Evolutionary conservation across 2,113 vertebrate genomes (phyloP), one percentile per base, ranked within the genome.

Genomic region (Dipodomys spectabilis): DNA sequence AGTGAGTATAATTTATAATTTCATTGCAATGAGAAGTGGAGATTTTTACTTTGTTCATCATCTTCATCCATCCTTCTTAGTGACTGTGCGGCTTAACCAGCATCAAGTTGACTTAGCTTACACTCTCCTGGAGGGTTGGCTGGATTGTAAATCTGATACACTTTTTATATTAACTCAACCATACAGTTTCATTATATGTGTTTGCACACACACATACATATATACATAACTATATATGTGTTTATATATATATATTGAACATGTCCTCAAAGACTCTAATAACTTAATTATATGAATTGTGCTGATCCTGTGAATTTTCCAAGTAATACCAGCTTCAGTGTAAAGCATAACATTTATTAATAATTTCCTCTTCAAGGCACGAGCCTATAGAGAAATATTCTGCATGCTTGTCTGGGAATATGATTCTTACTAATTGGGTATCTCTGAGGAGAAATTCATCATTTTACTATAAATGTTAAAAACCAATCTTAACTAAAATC

Each of bases 1-100:
- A 94, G 99, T 99, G 97, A 99, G 99, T 98, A 97, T 96, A 96
- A 45, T n/a, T 92, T 81, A 77, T 9, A 69, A 73, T 94, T 87
- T 69, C 7, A 6, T 74, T 30, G 57, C 20, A 93, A 82, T 93
- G 72, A 72, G 44, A 93, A 93, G 57, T 39, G 5, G 53, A 74
- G 68, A 90, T 79, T 77, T 92, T 93, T 82, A n/a, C 35, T 90
- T 82, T 22, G 35, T 92, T 81, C 32, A 67, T 28, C 10, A 22
- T 25, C 22, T 22, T 12, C 53, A 49, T 20, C 57, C 64, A 49
- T 16, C 28, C 39, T 68, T 82, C n/a, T 75, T 90, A 53, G 23
- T 65, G 27, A 71, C 64, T 89, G 32, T 91, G 6, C 88, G 22
- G 4, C 39, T 68, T 81, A 25, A 68, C 28, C 53, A 4, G 23